Percentiles rank a stretch among this genome's conserved stretches.
phyloP scores from a whole-genome alignment of 64 coral and sea anemone species.

The Stylophora pistillata region DNA sequence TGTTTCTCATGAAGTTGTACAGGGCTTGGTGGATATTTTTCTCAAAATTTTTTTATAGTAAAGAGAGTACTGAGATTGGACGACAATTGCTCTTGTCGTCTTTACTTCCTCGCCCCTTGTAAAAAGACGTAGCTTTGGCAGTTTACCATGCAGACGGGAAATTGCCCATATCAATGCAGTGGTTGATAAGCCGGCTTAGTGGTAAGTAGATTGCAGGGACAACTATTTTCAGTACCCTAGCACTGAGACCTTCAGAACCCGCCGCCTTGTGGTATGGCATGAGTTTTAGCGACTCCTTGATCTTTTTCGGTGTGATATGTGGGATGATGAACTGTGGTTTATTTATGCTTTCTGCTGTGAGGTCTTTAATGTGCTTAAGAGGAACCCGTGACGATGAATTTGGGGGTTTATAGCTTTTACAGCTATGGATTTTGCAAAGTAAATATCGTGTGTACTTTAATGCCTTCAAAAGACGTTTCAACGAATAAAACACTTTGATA shows the following conservation, averaged over 20 bases:
- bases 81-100: conserved; percentile 12
- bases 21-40: too few species aligned
- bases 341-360: neutral
- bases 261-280: conserved; percentile 35
- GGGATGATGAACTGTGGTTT: conserved; percentile 19
- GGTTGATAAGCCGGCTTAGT: conserved; percentile 7
- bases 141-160: too few species aligned
- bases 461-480: too few species aligned
- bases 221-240: conserved; percentile 6
- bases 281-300: neutral
- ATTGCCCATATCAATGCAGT: conserved; percentile 27
- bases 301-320: conserved; percentile 2
- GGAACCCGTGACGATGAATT: too few species aligned
- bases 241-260: neutral
- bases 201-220: conserved; percentile 26
- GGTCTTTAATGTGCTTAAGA: neutral
- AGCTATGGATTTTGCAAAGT: too few species aligned
- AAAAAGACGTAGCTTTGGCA: conserved; percentile 30
- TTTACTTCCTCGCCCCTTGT: conserved; percentile 17
- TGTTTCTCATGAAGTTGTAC: too few species aligned
- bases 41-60: too few species aligned
- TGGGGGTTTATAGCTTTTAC: too few species aligned
- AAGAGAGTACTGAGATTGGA: too few species aligned
- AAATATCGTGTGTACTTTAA: too few species aligned
- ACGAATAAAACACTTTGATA: too few species aligned